These are phyloP conservation scores for Synergus japonicus DNA, from an alignment of 2,888 invertebrate genomes.

Conservation along the genomic window DNA sequence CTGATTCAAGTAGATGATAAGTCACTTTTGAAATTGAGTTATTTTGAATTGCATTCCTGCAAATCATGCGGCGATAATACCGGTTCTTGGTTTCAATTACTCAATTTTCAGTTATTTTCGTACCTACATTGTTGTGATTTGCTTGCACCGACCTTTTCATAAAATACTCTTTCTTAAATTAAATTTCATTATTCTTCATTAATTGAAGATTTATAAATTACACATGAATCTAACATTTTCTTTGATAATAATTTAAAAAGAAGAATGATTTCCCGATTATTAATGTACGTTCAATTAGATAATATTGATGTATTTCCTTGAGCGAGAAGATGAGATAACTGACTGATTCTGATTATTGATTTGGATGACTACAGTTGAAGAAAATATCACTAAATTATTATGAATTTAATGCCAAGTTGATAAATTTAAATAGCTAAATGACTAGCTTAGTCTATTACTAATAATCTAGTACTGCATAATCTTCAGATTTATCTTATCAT, in stretches of 20 bases:
- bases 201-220: not conserved
- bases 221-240: not conserved
- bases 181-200: not conserved
- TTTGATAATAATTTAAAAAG: not conserved
- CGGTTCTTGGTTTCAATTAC: not conserved
- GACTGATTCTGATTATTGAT: not conserved
- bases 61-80: not conserved
- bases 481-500: not conserved
- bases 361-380: not conserved
- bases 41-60: conserved; percentile 3
- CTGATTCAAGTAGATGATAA: not conserved
- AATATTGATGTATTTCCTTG: not conserved
- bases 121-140: not conserved
- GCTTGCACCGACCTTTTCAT: too few relatives aligned
- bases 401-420: not conserved
- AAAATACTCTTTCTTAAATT: too few relatives aligned
- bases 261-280: not conserved
- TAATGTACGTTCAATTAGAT: not conserved
- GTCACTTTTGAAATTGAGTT: not conserved
- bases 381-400: not conserved
- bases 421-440: not conserved
- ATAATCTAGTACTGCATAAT: not conserved
- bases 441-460: not conserved
- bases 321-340: not conserved
- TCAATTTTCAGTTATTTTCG: not conserved